Conservation (phyloP, 2,797 vertebrate genomes). For the Acanthopagrus latus region DNA sequence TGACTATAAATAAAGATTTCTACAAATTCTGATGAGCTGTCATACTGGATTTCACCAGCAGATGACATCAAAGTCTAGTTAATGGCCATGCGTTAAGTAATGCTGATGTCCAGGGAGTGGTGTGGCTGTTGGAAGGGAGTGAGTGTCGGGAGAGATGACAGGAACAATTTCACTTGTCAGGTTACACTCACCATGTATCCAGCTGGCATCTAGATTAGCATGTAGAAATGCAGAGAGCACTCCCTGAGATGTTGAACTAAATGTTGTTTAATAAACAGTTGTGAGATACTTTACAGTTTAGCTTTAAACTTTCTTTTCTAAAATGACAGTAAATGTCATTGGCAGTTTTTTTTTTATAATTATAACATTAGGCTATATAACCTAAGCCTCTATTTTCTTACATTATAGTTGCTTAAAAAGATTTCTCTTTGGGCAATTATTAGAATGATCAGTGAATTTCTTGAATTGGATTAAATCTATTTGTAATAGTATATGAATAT, state of each 20-base stretch:
- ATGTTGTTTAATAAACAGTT: too few species aligned
- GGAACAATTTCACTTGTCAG: not conserved
- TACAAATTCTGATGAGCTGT: constrained; percentile 68
- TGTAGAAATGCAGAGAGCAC: not conserved
- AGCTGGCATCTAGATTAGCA: not conserved
- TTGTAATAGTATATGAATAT: not conserved
- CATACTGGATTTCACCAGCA: constrained; percentile 49
- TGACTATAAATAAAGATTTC: constrained; percentile 81
- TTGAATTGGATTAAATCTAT: not conserved
- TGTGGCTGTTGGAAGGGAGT: not conserved
- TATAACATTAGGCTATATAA: too few species aligned
- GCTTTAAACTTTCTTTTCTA: too few species aligned
- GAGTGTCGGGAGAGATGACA: not conserved
- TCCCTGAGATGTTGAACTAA: not conserved
- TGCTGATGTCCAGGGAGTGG: not conserved
- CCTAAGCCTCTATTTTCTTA: not conserved
- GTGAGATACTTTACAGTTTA: too few species aligned
- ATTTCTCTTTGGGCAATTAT: too few species aligned
- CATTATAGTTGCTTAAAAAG: too few species aligned
- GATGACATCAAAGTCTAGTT: constrained; percentile 21
- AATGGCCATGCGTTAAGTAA: not conserved
- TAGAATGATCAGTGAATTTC: too few species aligned
- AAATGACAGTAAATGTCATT: too few species aligned
- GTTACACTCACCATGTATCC: not conserved
- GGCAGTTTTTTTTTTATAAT: too few species aligned